These are phyloP conservation scores for Carassius auratus DNA, from an alignment of 2,113 vertebrate genomes.

Conservation along the genomic window DNA sequence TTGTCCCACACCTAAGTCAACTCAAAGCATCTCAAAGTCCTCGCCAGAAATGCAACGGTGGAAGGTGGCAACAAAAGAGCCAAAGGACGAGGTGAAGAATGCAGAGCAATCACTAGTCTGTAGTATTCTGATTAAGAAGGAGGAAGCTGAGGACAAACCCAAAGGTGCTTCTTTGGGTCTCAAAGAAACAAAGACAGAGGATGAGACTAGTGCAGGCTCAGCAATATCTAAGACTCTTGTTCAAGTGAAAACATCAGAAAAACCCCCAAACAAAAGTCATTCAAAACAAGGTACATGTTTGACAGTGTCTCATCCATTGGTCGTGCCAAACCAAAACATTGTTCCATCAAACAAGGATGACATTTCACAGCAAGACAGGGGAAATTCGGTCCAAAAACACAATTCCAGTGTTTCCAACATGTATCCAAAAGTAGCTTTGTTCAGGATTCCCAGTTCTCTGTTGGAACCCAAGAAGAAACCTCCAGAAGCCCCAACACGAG, in stretches of 20 bases:
- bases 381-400: background rate
- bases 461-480: slow-evolving; percentile 44
- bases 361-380: background rate
- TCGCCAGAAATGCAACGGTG: background rate
- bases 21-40: slow-evolving; percentile 72
- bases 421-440: slow-evolving; percentile 77
- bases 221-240: background rate
- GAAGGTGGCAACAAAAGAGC: background rate
- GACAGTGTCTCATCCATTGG: background rate
- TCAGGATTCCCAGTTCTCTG: slow-evolving; percentile 72
- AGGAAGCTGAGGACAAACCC: slow-evolving; percentile 11
- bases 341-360: background rate
- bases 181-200: background rate
- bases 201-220: background rate
- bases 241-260: background rate
- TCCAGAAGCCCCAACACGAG: slow-evolving; percentile 39
- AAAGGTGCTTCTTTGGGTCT: background rate
- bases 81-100: background rate
- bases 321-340: background rate
- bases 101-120: background rate
- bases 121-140: slow-evolving; percentile 43
- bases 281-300: background rate
- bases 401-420: slow-evolving; percentile 38
- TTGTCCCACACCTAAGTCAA: slow-evolving; percentile 76
- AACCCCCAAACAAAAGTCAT: background rate